Percentiles rank a stretch among this genome's conserved stretches.
phyloP scores from a whole-genome alignment of 2,888 invertebrate species.

The Melanchra persicariae region DNA sequence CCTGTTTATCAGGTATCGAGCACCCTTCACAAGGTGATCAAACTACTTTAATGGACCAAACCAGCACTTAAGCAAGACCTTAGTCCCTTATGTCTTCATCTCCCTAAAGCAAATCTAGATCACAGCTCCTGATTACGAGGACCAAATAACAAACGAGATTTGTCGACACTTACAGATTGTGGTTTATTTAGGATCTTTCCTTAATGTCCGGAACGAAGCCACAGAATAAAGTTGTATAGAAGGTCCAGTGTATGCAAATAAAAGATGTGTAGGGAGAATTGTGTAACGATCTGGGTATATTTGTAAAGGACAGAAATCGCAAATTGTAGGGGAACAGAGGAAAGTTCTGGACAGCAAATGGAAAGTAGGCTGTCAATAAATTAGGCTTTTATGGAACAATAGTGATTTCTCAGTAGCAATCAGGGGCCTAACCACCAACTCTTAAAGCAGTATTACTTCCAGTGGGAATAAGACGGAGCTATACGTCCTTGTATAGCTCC shows the following conservation, averaged over 20 bases:
- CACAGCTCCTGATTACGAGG: conserved; percentile 44
- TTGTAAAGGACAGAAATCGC: conserved; percentile 33
- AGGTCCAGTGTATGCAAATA: conserved; percentile 43
- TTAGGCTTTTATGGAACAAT: not conserved
- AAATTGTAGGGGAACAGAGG: not conserved
- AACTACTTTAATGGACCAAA: conserved; percentile 2
- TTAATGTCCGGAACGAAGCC: conserved; percentile 20
- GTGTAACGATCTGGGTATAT: conserved; percentile 35
- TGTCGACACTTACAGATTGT: conserved; percentile 40
- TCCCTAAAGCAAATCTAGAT: conserved; percentile 46
- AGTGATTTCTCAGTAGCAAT: not conserved
- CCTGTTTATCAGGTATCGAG: not conserved
- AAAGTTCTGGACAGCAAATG: not conserved
- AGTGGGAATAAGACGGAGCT: too few relatives aligned
- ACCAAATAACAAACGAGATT: conserved; percentile 46
- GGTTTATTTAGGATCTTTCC: conserved; percentile 46
- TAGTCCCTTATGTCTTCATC: conserved; percentile 1
- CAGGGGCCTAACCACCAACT: too few relatives aligned
- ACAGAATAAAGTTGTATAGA: conserved; percentile 28
- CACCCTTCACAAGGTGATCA: not conserved
- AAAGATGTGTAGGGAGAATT: conserved; percentile 33
- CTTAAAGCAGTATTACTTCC: too few relatives aligned
- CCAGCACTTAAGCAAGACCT: not conserved
- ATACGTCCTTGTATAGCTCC: too few relatives aligned
- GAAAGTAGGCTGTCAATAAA: not conserved